phyloP scores from a whole-genome alignment of 2,888 invertebrate species.

The Pimpla rufipes region DNA sequence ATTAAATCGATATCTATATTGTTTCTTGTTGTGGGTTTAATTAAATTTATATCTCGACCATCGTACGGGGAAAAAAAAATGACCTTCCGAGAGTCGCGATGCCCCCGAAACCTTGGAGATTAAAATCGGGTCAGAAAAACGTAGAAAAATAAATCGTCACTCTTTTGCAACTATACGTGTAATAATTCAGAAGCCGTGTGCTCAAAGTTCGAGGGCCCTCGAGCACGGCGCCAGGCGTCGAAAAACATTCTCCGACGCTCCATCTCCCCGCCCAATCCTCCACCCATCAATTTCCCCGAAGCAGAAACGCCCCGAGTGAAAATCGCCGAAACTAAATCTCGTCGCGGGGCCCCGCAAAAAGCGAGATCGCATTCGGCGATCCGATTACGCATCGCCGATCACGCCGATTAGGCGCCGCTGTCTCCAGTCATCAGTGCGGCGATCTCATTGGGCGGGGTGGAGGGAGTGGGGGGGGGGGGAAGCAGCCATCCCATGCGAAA shows the following conservation, averaged over 20 bases:
- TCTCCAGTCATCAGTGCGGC: background rate
- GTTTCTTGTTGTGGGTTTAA: background rate
- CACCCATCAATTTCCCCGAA: too few species aligned
- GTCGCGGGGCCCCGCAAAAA: background rate
- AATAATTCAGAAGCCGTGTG: too few species aligned
- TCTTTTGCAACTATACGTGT: too few species aligned
- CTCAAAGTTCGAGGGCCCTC: too few species aligned
- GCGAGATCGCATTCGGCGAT: background rate
- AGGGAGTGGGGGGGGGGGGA: background rate
- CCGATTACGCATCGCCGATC: background rate
- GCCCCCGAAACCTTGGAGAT: too few species aligned
- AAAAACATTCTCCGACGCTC: too few species aligned
- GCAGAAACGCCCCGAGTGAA: background rate
- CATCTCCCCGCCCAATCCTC: too few species aligned
- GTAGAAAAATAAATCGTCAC: too few species aligned
- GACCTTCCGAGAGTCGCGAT: constrained; percentile 2
- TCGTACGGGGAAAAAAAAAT: background rate
- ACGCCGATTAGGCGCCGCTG: background rate
- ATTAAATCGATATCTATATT: background rate
- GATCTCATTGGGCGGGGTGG: background rate
- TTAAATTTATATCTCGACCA: background rate
- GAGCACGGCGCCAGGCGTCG: too few species aligned
- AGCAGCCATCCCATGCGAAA: background rate
- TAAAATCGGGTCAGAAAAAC: too few species aligned
- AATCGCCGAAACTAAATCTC: background rate